Evolutionary conservation across 2,797 vertebrate species (phyloP).

Genomic region (Arremon aurantiirostris): DNA sequence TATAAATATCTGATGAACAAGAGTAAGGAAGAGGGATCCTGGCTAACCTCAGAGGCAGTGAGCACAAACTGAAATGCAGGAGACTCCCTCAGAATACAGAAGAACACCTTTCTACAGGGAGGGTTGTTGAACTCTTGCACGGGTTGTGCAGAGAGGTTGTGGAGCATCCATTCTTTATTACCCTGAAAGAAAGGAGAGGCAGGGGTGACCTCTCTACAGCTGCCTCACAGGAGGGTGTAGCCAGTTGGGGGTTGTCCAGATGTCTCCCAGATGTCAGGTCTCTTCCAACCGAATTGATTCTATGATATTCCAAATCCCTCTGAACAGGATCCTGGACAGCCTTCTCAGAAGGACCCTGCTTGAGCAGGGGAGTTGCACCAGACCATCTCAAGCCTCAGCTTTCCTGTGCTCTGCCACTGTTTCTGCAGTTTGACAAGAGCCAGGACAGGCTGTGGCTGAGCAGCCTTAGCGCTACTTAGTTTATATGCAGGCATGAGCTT

Average conservation of each 20-base stretch:
- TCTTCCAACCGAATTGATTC: neutral
- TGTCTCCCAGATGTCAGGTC: neutral
- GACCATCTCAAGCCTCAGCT: neutral
- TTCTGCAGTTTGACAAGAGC: neutral
- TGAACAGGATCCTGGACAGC: neutral
- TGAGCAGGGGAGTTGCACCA: neutral
- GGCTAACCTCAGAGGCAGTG: neutral
- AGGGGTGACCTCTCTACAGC: neutral
- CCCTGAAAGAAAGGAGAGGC: neutral
- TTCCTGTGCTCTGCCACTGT: neutral
- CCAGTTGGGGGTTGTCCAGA: fast-evolving
- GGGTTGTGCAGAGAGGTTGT: neutral
- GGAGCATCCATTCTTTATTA: neutral
- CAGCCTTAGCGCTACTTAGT: neutral
- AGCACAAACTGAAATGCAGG: neutral
- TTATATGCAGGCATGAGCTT: neutral
- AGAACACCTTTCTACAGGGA: neutral
- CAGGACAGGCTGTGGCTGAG: neutral
- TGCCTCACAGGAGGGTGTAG: neutral
- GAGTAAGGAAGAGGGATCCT: neutral
- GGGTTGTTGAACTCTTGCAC: fast-evolving
- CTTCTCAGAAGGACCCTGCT: neutral
- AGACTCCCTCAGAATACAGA: neutral
- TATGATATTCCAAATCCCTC: neutral
- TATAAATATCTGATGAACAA: neutral